Evolutionary conservation across 2,888 invertebrate species (phyloP).

Genomic region (Drosophila anomalata): DNA sequence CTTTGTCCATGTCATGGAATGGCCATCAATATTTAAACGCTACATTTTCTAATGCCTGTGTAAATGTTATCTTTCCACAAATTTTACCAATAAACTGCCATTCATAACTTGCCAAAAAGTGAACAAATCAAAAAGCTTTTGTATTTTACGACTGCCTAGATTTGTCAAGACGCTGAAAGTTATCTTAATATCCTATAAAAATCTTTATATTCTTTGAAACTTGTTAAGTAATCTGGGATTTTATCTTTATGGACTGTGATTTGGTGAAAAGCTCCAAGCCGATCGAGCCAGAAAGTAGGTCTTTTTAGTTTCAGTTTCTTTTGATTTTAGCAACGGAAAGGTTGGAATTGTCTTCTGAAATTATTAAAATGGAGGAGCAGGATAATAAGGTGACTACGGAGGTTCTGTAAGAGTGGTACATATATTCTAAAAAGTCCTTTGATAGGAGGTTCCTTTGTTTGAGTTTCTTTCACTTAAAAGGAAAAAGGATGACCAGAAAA

Average conservation of each 20-base stretch:
- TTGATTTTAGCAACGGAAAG: conserved; percentile 1
- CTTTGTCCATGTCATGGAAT: conserved; percentile 85
- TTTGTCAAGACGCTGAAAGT: neutral
- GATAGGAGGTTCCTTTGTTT: neutral
- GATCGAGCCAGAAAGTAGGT: neutral
- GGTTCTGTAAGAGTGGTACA: too few relatives aligned
- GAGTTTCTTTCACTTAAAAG: neutral
- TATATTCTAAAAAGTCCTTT: neutral
- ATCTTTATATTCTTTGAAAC: neutral
- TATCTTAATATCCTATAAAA: conserved; percentile 1
- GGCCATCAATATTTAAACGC: conserved; percentile 84
- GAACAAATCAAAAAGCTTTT: neutral
- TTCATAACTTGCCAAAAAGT: neutral
- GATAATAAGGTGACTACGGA: conserved; percentile 7
- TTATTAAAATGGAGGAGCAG: neutral
- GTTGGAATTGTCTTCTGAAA: neutral
- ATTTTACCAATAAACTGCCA: conserved; percentile 6
- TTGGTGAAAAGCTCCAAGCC: neutral
- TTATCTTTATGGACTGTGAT: conserved; percentile 22
- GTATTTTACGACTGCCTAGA: neutral
- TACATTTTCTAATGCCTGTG: conserved; percentile 39
- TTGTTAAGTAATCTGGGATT: neutral
- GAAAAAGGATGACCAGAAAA: neutral
- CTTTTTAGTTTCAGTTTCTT: conserved; percentile 6
- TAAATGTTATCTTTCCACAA: neutral